Conservation (phyloP, 1,140 invertebrate species). For the Cotesia typhae region DNA sequence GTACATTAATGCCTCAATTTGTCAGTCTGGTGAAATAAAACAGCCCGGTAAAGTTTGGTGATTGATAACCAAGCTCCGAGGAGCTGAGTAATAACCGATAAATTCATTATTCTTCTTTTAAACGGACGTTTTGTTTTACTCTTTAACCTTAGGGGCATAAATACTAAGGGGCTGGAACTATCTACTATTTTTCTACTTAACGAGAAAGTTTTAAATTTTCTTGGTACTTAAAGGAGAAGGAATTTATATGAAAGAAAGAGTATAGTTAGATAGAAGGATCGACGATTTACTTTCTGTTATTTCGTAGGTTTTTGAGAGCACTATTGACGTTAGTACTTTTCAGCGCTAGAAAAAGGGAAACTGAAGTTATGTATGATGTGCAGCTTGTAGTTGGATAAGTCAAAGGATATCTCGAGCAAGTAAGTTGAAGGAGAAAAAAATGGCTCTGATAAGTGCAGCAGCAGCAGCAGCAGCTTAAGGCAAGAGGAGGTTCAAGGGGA, state of each 20-base stretch:
- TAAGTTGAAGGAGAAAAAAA: slow-evolving; percentile 18
- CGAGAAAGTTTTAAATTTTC: no score
- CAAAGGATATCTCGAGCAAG: slow-evolving; percentile 28
- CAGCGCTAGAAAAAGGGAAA: slow-evolving; percentile 10
- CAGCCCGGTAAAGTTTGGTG: no score
- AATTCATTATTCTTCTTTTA: no score
- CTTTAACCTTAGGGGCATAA: no score
- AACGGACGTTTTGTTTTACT: no score
- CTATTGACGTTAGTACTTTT: slow-evolving; percentile 9
- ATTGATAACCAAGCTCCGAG: no score
- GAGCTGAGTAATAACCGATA: no score
- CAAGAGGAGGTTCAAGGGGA: slow-evolving; percentile 5
- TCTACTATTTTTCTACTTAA: no score
- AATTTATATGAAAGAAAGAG: neutral
- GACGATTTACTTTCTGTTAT: neutral
- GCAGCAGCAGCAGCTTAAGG: neutral
- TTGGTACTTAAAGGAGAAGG: neutral
- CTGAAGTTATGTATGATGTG: neutral
- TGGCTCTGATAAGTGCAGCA: neutral
- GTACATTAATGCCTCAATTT: no score
- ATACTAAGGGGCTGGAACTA: no score
- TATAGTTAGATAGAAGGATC: neutral
- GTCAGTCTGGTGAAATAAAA: no score
- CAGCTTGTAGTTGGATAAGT: neutral
- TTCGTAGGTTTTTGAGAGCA: neutral